These are phyloP conservation scores for Polydrusus tereticollis DNA, from an alignment of 2,888 invertebrate genomes.

Conservation along the genomic window DNA sequence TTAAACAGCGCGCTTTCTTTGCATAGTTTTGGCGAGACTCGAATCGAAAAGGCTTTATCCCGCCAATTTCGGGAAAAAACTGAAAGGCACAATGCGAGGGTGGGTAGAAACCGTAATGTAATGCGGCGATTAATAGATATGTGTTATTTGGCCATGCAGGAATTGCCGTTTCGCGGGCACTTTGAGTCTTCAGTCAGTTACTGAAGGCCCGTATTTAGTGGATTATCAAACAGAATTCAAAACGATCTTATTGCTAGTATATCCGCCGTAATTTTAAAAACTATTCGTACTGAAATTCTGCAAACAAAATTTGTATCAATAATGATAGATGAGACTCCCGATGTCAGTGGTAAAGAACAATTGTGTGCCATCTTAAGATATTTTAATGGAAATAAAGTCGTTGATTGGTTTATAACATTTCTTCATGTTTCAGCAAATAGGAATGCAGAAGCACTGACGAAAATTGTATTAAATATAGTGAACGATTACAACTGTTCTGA, in stretches of 20 bases:
- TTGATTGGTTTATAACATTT: conserved; percentile 56
- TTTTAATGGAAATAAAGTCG: conserved; percentile 35
- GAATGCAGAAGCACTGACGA: conserved; percentile 50
- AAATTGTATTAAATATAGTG: conserved; percentile 49
- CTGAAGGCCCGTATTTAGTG: conserved; percentile 14
- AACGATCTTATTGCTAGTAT: conserved; percentile 25
- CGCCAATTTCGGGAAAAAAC: too few species aligned
- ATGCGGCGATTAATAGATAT: too few species aligned
- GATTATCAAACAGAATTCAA: conserved; percentile 25
- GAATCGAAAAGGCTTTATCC: too few species aligned
- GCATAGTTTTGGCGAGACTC: too few species aligned
- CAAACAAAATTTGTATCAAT: conserved; percentile 20
- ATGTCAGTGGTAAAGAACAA: conserved; percentile 26
- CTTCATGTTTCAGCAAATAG: conserved; percentile 55
- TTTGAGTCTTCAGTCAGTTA: too few species aligned
- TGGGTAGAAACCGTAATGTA: too few species aligned
- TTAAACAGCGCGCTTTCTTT: too few species aligned
- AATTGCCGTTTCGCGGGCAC: too few species aligned
- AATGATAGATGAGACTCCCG: conserved; percentile 27
- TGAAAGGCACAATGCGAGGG: too few species aligned
- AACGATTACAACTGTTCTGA: conserved; percentile 50
- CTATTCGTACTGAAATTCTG: conserved; percentile 7
- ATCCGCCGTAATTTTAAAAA: conserved; percentile 6
- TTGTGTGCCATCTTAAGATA: conserved; percentile 34
- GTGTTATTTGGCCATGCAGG: too few species aligned